A percentile compares a stretch with the other conserved stretches of the same genome.
Evolutionary conservation across 2,113 vertebrate species (phyloP).

Genomic region (Camelus dromedarius): DNA sequence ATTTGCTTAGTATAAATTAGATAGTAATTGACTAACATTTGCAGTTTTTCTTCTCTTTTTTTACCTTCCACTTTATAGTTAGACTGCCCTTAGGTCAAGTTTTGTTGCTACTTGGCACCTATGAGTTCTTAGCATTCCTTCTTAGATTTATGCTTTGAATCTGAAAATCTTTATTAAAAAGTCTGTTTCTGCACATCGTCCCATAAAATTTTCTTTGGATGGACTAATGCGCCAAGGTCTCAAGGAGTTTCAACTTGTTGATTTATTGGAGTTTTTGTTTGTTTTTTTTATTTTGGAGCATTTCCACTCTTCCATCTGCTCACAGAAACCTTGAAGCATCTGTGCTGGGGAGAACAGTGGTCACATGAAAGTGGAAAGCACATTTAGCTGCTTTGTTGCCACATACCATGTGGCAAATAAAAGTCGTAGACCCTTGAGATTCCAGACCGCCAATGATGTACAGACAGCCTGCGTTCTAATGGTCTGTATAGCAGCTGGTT

Average conservation of each 20-base stretch:
- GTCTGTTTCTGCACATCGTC: neutral
- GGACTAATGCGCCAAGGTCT: neutral
- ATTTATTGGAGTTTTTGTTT: conserved; percentile 23
- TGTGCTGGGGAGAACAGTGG: conserved; percentile 12
- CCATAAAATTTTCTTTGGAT: conserved; percentile 54
- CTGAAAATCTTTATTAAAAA: conserved; percentile 14
- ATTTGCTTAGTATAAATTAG: conserved; percentile 15
- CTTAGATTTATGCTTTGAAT: conserved; percentile 55
- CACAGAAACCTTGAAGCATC: conserved; percentile 55
- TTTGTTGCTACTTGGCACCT: conserved; percentile 7
- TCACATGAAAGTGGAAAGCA: neutral
- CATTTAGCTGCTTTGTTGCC: neutral
- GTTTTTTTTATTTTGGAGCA: neutral
- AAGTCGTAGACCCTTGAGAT: neutral
- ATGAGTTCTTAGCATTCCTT: conserved; percentile 51
- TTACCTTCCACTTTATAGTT: neutral
- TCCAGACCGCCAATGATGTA: neutral
- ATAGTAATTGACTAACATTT: neutral
- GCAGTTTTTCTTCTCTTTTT: neutral
- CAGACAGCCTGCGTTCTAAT: neutral
- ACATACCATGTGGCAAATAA: neutral
- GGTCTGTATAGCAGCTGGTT: neutral
- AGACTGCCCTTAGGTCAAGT: neutral
- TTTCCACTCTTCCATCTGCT: conserved; percentile 37
- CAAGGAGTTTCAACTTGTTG: conserved; percentile 54